Conservation (phyloP, 2,797 vertebrate genomes). For the Ficedula albicollis region DNA sequence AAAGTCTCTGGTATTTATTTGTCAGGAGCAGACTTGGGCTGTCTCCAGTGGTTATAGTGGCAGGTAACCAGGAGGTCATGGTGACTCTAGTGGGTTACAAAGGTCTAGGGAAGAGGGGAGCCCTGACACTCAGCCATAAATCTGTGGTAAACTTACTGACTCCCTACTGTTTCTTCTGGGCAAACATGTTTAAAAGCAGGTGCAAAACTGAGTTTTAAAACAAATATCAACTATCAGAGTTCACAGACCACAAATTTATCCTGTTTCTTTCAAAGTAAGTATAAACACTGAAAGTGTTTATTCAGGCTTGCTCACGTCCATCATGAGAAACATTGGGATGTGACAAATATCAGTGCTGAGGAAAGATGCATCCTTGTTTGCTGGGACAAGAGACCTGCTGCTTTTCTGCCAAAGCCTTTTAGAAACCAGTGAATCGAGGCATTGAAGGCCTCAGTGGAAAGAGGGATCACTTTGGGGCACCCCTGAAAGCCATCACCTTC, state of each 20-base stretch:
- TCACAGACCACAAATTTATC: background rate
- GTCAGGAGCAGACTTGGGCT: background rate
- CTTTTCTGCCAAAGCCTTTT: background rate
- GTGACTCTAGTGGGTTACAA: background rate
- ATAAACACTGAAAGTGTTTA: background rate
- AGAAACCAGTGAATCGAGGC: background rate
- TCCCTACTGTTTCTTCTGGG: background rate
- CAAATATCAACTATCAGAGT: background rate
- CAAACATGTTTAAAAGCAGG: background rate
- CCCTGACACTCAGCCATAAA: background rate
- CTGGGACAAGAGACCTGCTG: background rate
- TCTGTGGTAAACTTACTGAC: background rate
- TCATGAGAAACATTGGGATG: background rate
- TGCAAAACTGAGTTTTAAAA: background rate
- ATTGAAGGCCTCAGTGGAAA: background rate
- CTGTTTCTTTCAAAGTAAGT: background rate
- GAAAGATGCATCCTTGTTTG: background rate
- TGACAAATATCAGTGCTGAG: background rate
- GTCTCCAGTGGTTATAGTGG: background rate
- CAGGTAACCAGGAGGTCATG: background rate
- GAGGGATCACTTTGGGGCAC: background rate
- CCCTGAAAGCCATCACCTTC: background rate
- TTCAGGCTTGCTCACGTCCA: background rate
- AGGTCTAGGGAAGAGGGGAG: background rate
- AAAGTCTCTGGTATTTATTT: background rate